Evolutionary conservation across 1,140 invertebrate species (phyloP).

Genomic region (Anastrepha ludens): DNA sequence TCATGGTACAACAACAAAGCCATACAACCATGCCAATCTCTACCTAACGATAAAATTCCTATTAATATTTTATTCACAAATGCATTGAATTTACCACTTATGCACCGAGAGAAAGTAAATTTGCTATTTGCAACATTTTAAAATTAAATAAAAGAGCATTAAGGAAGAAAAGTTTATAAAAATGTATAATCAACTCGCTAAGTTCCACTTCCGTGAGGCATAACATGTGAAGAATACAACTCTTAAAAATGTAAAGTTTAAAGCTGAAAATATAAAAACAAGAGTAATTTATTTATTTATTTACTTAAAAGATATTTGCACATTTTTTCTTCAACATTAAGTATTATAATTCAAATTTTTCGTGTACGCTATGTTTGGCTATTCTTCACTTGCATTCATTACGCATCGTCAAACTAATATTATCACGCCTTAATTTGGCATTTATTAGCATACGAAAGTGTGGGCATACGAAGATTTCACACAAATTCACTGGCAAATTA

Average conservation of each 20-base stretch:
- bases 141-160: neutral
- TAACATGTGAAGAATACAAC: neutral
- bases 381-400: neutral
- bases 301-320: constrained; percentile 7
- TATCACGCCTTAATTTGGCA: constrained; percentile 34
- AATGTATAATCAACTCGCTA: neutral
- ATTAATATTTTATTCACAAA: too few species aligned
- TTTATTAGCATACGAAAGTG: neutral
- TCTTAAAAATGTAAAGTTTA: neutral
- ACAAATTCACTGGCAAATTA: neutral
- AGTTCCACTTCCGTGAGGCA: neutral
- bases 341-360: neutral
- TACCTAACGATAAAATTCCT: too few species aligned
- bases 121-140: neutral
- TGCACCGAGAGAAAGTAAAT: too few species aligned
- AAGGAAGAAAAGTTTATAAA: neutral
- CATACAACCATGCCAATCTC: too few species aligned
- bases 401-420: neutral
- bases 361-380: neutral
- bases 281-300: constrained; percentile 8
- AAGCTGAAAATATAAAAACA: neutral
- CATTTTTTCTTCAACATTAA: neutral
- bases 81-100: too few species aligned
- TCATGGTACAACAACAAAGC: too few species aligned
- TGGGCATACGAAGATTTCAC: neutral